phyloP scores from a whole-genome alignment of 2,113 vertebrate species.

The Phocoena sinus region DNA sequence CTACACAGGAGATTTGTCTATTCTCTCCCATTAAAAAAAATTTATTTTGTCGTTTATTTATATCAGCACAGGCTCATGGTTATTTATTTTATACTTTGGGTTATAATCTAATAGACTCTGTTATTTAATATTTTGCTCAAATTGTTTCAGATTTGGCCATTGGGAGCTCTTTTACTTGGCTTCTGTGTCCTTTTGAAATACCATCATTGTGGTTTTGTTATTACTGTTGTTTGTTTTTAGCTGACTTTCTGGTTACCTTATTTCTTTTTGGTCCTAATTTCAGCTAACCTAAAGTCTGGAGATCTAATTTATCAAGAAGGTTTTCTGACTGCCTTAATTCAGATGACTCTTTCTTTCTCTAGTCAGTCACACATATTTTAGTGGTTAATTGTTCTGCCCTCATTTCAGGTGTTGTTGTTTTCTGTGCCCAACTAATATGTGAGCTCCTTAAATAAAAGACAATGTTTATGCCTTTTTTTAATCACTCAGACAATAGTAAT shows the following conservation, averaged over 20 bases:
- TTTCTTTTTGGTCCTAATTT: slow-evolving; percentile 6
- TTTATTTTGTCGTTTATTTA: not conserved
- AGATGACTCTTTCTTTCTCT: not conserved
- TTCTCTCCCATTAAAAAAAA: not conserved
- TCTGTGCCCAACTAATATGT: not conserved
- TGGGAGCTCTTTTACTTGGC: not conserved
- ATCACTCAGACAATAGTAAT: not conserved
- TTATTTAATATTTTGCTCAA: not conserved
- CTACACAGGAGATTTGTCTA: not conserved
- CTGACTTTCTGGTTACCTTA: not conserved
- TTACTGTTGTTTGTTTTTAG: not conserved
- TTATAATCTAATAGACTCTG: not conserved
- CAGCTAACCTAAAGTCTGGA: not conserved
- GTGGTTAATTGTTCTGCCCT: not conserved
- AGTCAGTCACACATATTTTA: not conserved
- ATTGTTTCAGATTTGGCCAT: not conserved
- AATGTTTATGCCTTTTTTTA: not conserved
- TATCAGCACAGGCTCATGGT: not conserved
- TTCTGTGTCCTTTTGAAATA: not conserved
- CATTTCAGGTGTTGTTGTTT: not conserved
- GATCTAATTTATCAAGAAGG: not conserved
- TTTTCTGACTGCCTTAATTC: not conserved
- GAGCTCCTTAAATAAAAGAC: not conserved
- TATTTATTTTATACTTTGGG: not conserved
- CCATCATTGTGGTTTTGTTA: not conserved